Percentiles rank a stretch among this genome's conserved stretches.
phyloP scores from a whole-genome alignment of 2,113 vertebrate genomes.

The Notarius lentiginosus region DNA sequence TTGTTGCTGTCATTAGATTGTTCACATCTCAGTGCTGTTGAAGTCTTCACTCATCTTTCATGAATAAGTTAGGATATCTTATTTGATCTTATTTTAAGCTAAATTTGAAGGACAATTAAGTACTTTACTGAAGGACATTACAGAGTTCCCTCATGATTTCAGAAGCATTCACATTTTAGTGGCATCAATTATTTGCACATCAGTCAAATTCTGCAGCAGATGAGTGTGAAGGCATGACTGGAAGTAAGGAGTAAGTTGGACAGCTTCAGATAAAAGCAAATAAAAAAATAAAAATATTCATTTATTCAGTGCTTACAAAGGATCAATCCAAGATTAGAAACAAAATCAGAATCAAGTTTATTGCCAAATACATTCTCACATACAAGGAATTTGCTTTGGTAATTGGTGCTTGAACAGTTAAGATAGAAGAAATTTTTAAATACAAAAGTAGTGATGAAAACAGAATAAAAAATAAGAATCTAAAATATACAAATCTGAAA shows the following conservation, averaged over 20 bases:
- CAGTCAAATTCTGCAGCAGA: neutral
- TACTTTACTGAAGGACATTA: neutral
- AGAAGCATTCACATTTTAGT: neutral
- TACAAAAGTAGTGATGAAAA: too few species aligned
- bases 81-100: neutral
- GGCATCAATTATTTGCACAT: neutral
- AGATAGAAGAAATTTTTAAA: too few species aligned
- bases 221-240: neutral
- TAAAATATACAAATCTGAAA: too few species aligned
- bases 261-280: neutral
- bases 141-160: neutral
- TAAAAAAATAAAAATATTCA: neutral
- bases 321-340: neutral
- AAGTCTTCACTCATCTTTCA: neutral
- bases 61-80: neutral
- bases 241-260: neutral
- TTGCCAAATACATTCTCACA: too few species aligned
- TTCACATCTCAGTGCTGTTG: neutral
- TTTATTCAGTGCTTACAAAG: neutral
- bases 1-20: constrained; percentile 21
- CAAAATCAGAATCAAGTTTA: too few species aligned
- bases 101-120: neutral
- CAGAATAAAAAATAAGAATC: too few species aligned
- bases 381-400: too few species aligned
- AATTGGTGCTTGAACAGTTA: too few species aligned